Base-by-base conservation (phyloP, 2,888 invertebrate genomes). In the Lasioglossum morio region DNA sequence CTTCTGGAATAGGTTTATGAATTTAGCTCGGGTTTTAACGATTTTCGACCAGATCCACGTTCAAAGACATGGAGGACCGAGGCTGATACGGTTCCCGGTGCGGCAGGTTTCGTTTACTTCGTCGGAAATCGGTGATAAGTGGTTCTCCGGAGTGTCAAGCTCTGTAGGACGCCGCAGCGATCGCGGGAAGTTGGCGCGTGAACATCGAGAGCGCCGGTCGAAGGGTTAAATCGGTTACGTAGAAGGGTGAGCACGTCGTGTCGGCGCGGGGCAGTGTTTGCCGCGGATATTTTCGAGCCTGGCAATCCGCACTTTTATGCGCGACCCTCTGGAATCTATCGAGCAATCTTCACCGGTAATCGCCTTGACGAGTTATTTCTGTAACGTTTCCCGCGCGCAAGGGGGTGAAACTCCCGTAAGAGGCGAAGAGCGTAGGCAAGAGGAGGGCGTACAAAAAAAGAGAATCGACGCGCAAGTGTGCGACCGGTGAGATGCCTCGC, bases 401-500 rank as follows among this genome's bases (percentile, higher is more conserved):
- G 83, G 75, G 87, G 87, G 73, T 78, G 46, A 81, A 80, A 87
- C 77, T 77, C 84, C 76, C 69, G 83, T 84, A 88, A 88, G 86
- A 86, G 86, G 79, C 70, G 77, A 86, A 86, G 77, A 53, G 53
- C 53, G 53, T 53, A 53, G 73, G 88, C 79, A 79, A 78, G 76
- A 78, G 84, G 72, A 84, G 84, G 75, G 85, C 76, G 76, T 84
- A 82, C 72, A 86, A 81, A 83, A 87, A 87, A 87, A 77, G 84
- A 81, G 87, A 89, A 82, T 63, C 77, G 60, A 63, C 60, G 76
- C 72, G 77, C 88, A 88, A 81, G 84, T 72, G 60, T 81, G 87
- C 88, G 88, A 88, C 66, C 88, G 78, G 85, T 74, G 90, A 88
- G 87, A 91, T 86, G 82, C 87, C 88, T 87, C 90, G 91, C 92